Percentiles rank a stretch among this genome's conserved stretches.
These are phyloP conservation scores for Platysteira castanea DNA, from an alignment of 2,113 vertebrate genomes.

Conservation along the genomic window DNA sequence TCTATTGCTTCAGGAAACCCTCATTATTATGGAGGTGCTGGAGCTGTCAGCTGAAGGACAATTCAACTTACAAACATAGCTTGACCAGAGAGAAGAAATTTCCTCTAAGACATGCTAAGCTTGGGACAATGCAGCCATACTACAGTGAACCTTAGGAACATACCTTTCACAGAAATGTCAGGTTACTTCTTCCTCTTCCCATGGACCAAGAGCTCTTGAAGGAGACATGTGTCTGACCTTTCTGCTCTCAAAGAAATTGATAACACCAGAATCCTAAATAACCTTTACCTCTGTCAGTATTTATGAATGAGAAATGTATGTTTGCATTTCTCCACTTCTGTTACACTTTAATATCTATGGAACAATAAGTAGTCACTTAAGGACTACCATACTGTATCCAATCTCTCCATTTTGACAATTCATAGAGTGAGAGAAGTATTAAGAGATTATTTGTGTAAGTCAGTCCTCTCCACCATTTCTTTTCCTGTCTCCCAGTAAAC, in stretches of 20 bases:
- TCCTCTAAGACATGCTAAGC: neutral
- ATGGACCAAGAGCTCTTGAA: neutral
- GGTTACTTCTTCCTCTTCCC: neutral
- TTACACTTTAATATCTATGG: neutral
- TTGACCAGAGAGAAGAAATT: neutral
- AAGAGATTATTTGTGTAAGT: neutral
- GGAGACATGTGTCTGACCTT: rapidly evolving
- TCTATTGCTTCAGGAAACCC: neutral
- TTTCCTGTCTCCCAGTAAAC: neutral
- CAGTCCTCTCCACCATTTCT: neutral
- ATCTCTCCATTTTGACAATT: neutral
- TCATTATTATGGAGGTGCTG: neutral
- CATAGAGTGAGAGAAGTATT: neutral
- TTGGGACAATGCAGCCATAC: neutral
- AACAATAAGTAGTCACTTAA: neutral
- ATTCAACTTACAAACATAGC: neutral
- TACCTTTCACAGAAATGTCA: neutral
- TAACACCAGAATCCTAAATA: neutral
- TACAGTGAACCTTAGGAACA: neutral
- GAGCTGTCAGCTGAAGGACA: neutral
- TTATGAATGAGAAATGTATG: neutral
- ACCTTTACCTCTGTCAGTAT: neutral
- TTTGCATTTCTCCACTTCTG: neutral
- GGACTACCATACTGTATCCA: neutral
- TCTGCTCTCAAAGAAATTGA: neutral